Base-by-base conservation (phyloP, 2,888 invertebrate genomes). In the Anarsia innoxiella region DNA sequence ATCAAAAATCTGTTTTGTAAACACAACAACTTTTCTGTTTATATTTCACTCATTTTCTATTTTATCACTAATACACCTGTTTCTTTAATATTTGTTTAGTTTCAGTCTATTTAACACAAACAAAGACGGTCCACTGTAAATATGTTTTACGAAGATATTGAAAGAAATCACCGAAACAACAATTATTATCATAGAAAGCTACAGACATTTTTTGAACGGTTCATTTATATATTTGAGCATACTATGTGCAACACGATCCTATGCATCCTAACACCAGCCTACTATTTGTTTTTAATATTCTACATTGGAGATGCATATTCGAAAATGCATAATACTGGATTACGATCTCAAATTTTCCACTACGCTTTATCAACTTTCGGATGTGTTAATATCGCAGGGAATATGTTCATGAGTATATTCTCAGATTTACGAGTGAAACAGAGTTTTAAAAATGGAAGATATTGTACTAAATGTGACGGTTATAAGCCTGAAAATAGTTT, bases 371-470 rank as follows among this genome's bases (percentile, higher is more conserved):
- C 65, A 3, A 43, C 49, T 0, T 68, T 71, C 41, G 60, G 58
- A 37, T 71, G 77, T 36, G 38, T 69, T 1, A 80, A 80, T 36
- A 54, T 78, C 1, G 26, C 50, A 23, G 79, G 77, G 0, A 80
- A 80, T 26, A 66, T 77, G 64, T 36, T 72, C 0, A 48, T 69
- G 46, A 56, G 64, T 23, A 54, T 71, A 64, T 56, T 1, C 61
- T 72, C 26, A 59, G 84, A 0, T 59, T 41, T 5, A 25, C 65
- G 15, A 61, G 45, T 19, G 19, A 19, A 19, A 19, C 39, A 88
- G 2, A 86, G 88, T 2, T 93, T 94, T 0, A 90, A 91, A 1
- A 86, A 93, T 25, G 90, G 94, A 1, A 95, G 94, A 89, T 97
- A 97, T 62, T 98, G 97, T 58, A 83, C 82, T 23, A 85, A 78